phyloP scores from a whole-genome alignment of 2,888 invertebrate species.

The Subacronicta megacephala region DNA sequence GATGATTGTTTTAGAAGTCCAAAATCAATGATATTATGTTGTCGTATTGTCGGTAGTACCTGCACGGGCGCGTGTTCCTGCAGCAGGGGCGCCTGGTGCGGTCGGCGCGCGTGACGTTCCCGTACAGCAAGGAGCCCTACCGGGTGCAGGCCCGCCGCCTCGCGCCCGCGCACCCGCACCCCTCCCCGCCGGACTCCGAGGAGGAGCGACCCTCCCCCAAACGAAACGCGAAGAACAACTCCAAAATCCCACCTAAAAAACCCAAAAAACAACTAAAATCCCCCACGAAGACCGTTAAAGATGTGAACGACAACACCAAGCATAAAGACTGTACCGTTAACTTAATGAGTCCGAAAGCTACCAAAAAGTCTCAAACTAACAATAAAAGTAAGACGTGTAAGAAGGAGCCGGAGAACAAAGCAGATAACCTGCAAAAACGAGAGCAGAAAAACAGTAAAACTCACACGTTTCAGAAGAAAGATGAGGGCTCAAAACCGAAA shows the following conservation, averaged over 20 bases:
- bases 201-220: constrained; percentile 78
- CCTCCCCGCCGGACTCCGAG: constrained; percentile 77
- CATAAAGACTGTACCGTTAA: constrained; percentile 68
- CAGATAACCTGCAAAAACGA: constrained; percentile 47
- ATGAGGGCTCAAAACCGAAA: constrained; percentile 66
- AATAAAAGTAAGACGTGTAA: constrained; percentile 67
- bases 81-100: constrained; percentile 92
- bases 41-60: constrained; percentile 89
- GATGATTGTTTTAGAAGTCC: too few relatives aligned
- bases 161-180: constrained; percentile 71
- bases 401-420: constrained; percentile 62
- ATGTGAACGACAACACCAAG: constrained; percentile 81
- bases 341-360: constrained; percentile 71
- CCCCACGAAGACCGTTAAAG: constrained; percentile 81
- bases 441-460: constrained; percentile 69
- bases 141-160: constrained; percentile 80
- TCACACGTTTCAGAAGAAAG: constrained; percentile 57
- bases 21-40: constrained; percentile 3
- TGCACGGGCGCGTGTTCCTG: constrained; percentile 93
- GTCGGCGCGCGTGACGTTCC: constrained; percentile 90
- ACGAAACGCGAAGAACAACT: constrained; percentile 65
- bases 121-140: constrained; percentile 84
- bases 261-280: constrained; percentile 80
- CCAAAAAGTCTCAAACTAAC: constrained; percentile 62
- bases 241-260: constrained; percentile 76